Evolutionary conservation across 2,888 invertebrate species (phyloP).

Genomic region (Lasioglossum marginatum): DNA sequence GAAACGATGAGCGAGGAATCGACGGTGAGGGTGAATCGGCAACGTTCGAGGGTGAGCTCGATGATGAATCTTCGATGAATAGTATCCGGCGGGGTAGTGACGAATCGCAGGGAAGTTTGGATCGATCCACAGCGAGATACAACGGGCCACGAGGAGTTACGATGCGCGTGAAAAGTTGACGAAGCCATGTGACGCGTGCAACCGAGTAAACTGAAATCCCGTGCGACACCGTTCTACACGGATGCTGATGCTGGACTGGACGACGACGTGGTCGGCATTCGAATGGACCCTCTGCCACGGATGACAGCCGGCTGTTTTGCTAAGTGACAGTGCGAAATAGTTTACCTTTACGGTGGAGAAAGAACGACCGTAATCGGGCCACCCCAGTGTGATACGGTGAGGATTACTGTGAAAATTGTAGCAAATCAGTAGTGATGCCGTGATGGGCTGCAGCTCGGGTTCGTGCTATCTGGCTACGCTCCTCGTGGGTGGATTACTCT

Average conservation of each 20-base stretch:
- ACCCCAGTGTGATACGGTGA: conserved; percentile 50
- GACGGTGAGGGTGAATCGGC: conserved; percentile 18
- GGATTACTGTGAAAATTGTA: conserved; percentile 66
- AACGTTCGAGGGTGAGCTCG: conserved; percentile 1
- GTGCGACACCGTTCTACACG: conserved; percentile 43
- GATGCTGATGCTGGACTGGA: conserved; percentile 59
- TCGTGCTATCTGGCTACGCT: conserved; percentile 77
- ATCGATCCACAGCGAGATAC: conserved; percentile 1
- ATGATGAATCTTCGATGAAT: conserved; percentile 27
- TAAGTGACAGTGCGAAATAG: conserved; percentile 63
- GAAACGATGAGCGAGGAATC: conserved; percentile 32
- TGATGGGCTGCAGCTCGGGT: conserved; percentile 81
- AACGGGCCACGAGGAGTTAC: conserved; percentile 31
- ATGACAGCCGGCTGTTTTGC: conserved; percentile 64
- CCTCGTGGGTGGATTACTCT: conserved; percentile 77
- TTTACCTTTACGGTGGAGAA: conserved; percentile 42
- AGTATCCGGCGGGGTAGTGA: conserved; percentile 10
- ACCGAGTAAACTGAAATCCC: conserved; percentile 26
- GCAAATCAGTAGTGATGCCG: conserved; percentile 77
- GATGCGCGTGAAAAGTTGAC: conserved; percentile 60
- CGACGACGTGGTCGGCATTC: conserved; percentile 51
- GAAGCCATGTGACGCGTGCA: conserved; percentile 56
- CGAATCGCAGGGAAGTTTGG: conserved; percentile 21
- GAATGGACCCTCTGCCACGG: conserved; percentile 62
- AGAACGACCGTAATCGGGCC: conserved; percentile 30